Conservation (phyloP, 2,888 invertebrate genomes). For the Priocnemis perturbator region DNA sequence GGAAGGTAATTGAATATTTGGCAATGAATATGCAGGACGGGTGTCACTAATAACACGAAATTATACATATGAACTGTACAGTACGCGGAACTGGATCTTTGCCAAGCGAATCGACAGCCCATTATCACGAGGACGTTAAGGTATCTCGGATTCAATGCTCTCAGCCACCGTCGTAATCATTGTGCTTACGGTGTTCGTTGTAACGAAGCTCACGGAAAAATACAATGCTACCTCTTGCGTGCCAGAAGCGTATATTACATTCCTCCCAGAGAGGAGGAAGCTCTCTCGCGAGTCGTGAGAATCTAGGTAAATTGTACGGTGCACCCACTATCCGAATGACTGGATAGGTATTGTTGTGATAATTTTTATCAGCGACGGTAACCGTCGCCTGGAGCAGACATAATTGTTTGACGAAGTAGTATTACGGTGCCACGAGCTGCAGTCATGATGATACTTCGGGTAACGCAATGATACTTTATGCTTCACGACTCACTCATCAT, state of each 20-base stretch:
- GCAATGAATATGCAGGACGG: no score
- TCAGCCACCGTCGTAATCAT: conserved; percentile 10
- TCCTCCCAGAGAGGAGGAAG: not conserved
- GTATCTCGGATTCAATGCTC: no score
- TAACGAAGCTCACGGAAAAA: conserved; percentile 27
- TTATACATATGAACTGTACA: no score
- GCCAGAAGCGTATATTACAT: conserved; percentile 8
- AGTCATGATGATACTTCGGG: no score
- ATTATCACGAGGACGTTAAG: no score
- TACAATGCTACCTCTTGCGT: not conserved
- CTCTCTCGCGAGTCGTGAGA: conserved; percentile 24
- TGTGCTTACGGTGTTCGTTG: conserved; percentile 50
- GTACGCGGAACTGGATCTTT: no score
- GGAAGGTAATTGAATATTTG: no score
- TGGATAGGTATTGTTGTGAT: not conserved
- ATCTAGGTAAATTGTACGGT: conserved; percentile 30
- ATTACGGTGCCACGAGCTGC: conserved; percentile 1
- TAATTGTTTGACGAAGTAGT: not conserved
- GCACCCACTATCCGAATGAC: not conserved
- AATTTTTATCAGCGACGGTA: conserved; percentile 1
- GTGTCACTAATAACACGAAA: no score
- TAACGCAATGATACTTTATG: no score
- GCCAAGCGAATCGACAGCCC: no score
- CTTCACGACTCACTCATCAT: no score
- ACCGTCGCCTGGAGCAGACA: not conserved